phyloP scores from a whole-genome alignment of 2,113 vertebrate species.

The Toxotes chatareus region DNA sequence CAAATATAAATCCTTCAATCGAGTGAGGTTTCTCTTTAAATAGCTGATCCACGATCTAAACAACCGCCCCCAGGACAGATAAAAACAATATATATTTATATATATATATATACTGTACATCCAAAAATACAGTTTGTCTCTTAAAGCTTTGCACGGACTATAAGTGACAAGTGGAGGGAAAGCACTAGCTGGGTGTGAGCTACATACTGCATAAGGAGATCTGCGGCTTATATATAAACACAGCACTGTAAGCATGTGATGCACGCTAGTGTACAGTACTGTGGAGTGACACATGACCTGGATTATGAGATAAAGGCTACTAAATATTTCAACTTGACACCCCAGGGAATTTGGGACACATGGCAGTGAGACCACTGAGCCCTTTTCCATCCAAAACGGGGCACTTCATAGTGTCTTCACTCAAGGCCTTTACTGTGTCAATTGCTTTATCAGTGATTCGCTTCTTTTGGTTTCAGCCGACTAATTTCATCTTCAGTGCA shows the following conservation, averaged over 20 bases:
- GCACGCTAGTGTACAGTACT: slow-evolving; percentile 20
- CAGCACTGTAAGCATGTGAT: slow-evolving; percentile 46
- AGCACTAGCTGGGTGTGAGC: slow-evolving; percentile 37
- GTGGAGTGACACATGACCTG: slow-evolving; percentile 46
- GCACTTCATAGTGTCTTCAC: not conserved
- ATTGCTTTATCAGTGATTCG: not conserved
- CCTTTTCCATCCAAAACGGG: not conserved
- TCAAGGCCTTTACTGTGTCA: not conserved
- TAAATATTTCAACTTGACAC: slow-evolving; percentile 59
- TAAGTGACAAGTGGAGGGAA: slow-evolving; percentile 30
- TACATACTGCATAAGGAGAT: slow-evolving; percentile 48
- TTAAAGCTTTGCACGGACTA: slow-evolving; percentile 54
- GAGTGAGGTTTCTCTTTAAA: slow-evolving; percentile 7
- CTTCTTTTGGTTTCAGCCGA: slow-evolving; percentile 55
- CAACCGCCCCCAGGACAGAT: not conserved
- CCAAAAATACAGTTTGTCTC: slow-evolving; percentile 43
- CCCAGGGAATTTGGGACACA: slow-evolving; percentile 32
- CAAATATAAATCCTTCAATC: slow-evolving; percentile 7
- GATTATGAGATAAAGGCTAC: slow-evolving; percentile 57
- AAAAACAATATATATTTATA: slow-evolving; percentile 17
- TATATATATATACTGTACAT: slow-evolving; percentile 44
- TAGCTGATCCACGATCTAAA: slow-evolving; percentile 7
- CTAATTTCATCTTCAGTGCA: slow-evolving; percentile 32
- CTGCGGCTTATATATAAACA: slow-evolving; percentile 47
- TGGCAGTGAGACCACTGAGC: not conserved